phyloP scores from a whole-genome alignment of 2,113 vertebrate genomes.

The Odontophorus gujanensis region DNA sequence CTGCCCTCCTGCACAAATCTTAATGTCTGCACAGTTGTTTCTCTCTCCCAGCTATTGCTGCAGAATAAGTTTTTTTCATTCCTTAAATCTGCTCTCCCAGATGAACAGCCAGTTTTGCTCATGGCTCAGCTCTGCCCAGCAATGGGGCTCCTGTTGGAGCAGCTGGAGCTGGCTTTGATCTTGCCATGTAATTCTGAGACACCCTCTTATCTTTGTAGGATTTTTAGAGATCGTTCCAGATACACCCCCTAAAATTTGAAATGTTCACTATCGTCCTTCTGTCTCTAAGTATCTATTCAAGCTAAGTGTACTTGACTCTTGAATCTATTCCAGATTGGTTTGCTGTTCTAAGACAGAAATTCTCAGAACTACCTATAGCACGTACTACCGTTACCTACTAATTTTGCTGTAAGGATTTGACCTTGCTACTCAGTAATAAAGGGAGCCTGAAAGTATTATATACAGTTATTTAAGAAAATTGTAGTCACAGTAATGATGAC shows the following conservation, averaged over 20 bases:
- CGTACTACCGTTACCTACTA: background rate
- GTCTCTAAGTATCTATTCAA: background rate
- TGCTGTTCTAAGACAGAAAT: background rate
- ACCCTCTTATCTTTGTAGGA: background rate
- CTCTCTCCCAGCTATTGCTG: background rate
- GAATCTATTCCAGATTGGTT: background rate
- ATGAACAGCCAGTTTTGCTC: background rate
- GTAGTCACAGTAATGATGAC: background rate
- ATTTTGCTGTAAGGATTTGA: background rate
- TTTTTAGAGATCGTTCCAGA: background rate
- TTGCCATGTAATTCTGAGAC: background rate
- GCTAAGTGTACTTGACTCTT: background rate
- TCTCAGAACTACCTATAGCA: background rate
- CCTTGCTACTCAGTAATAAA: background rate
- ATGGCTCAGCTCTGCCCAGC: background rate
- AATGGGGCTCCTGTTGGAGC: background rate
- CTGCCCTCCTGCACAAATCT: background rate
- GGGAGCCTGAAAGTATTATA: background rate
- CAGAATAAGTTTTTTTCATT: background rate
- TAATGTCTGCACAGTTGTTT: background rate
- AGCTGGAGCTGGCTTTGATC: background rate
- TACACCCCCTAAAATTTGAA: background rate
- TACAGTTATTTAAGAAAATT: background rate
- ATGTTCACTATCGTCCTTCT: background rate
- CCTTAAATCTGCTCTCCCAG: background rate